These are phyloP conservation scores for Argya squamiceps DNA, from an alignment of 2,797 vertebrate species.

Conservation along the genomic window DNA sequence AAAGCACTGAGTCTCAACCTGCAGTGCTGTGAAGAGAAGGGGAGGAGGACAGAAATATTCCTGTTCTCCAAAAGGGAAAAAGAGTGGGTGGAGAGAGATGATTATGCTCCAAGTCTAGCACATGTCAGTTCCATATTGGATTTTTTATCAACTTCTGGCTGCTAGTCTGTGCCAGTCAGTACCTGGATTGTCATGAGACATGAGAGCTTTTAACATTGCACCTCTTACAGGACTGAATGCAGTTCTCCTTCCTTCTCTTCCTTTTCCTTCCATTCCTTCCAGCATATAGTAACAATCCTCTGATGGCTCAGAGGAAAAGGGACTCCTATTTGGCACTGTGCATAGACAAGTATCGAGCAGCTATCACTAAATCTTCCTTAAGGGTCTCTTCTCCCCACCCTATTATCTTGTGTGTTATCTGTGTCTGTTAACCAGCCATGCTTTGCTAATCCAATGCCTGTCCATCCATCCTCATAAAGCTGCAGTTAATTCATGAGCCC, in stretches of 20 bases:
- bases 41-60: conserved; percentile 16
- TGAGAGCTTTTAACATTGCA: background rate
- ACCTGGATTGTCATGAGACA: background rate
- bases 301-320: background rate
- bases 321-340: background rate
- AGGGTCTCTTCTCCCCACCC: conserved; percentile 9
- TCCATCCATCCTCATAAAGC: conserved; percentile 46
- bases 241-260: background rate
- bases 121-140: background rate
- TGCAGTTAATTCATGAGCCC: conserved; percentile 48
- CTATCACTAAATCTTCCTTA: conserved; percentile 49
- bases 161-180: background rate
- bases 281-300: background rate
- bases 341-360: background rate
- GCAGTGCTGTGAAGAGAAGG: background rate
- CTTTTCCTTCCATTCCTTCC: background rate
- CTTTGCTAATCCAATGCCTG: conserved; percentile 34
- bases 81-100: conserved; percentile 9
- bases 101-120: conserved; percentile 46
- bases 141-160: background rate
- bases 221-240: background rate
- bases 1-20: background rate
- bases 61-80: background rate
- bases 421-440: conserved; percentile 38
- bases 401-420: conserved; percentile 35